phyloP scores from a whole-genome alignment of 2,888 invertebrate genomes.

The Plebejus anna region DNA sequence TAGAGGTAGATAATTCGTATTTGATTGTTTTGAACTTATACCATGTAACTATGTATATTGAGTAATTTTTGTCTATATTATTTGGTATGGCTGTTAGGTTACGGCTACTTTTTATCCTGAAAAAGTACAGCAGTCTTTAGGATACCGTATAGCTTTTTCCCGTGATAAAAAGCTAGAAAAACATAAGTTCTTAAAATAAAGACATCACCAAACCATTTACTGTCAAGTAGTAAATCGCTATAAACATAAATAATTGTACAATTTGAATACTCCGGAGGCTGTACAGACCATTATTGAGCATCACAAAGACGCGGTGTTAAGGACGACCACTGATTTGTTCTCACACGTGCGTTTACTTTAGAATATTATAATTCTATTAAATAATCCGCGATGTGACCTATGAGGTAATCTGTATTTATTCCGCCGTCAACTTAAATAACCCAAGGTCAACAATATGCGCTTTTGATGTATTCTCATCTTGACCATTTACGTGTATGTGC shows the following conservation, averaged over 20 bases:
- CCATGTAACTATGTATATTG: no score
- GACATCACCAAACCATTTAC: not conserved
- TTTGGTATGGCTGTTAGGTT: no score
- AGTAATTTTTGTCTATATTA: no score
- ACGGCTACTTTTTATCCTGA: not conserved
- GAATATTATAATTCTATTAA: slow-evolving; percentile 27
- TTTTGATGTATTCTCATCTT: slow-evolving; percentile 15
- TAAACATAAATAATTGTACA: slow-evolving; percentile 16
- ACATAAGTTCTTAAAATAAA: not conserved
- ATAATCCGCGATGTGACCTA: slow-evolving; percentile 25
- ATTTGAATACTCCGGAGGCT: slow-evolving; percentile 36
- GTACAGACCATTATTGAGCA: slow-evolving; percentile 43
- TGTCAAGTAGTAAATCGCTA: not conserved
- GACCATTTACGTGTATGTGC: not conserved
- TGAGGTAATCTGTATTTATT: slow-evolving; percentile 23
- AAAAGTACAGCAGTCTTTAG: not conserved
- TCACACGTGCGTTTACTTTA: slow-evolving; percentile 18
- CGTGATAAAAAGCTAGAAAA: not conserved
- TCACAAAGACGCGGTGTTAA: slow-evolving; percentile 37
- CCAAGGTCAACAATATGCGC: slow-evolving; percentile 2
- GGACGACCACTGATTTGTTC: slow-evolving; percentile 36
- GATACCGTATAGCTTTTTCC: not conserved
- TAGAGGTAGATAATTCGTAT: no score
- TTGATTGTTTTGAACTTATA: no score
- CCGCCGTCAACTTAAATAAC: not conserved